Conservation (phyloP, 2,113 vertebrate genomes). For the Emydocephalus ijimae region DNA sequence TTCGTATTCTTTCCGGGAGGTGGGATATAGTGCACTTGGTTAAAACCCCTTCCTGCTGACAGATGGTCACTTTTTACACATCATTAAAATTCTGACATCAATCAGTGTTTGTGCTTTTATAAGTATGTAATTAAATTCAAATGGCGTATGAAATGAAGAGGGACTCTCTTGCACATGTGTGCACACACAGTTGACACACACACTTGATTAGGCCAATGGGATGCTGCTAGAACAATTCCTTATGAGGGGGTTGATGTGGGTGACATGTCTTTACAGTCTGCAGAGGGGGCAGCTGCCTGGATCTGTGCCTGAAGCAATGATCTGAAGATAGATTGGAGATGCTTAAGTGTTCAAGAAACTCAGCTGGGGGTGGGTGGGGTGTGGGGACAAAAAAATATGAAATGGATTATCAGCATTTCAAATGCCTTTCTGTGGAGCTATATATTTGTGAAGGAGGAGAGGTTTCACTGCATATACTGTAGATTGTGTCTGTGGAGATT, state of each 20-base stretch:
- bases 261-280: neutral
- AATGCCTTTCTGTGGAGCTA: neutral
- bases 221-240: neutral
- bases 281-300: neutral
- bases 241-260: neutral
- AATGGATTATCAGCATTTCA: slow-evolving; percentile 9
- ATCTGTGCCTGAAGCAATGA: neutral
- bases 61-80: slow-evolving; percentile 84
- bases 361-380: neutral
- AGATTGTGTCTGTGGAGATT: slow-evolving; percentile 28
- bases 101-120: slow-evolving; percentile 61
- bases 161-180: neutral
- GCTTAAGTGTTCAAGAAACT: slow-evolving; percentile 32
- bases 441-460: neutral
- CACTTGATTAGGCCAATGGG: neutral
- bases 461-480: neutral
- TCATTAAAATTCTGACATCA: slow-evolving; percentile 80
- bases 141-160: slow-evolving; percentile 6
- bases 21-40: slow-evolving; percentile 48
- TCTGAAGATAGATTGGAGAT: slow-evolving; percentile 21
- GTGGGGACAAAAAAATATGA: slow-evolving; percentile 1
- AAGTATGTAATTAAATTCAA: slow-evolving; percentile 46
- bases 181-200: neutral
- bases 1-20: slow-evolving; percentile 62
- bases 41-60: slow-evolving; percentile 69